A percentile compares a stretch with the other conserved stretches of the same genome.
Evolutionary conservation across 1,140 invertebrate species (phyloP).

Genomic region (Daktulosphaira vitifoliae): DNA sequence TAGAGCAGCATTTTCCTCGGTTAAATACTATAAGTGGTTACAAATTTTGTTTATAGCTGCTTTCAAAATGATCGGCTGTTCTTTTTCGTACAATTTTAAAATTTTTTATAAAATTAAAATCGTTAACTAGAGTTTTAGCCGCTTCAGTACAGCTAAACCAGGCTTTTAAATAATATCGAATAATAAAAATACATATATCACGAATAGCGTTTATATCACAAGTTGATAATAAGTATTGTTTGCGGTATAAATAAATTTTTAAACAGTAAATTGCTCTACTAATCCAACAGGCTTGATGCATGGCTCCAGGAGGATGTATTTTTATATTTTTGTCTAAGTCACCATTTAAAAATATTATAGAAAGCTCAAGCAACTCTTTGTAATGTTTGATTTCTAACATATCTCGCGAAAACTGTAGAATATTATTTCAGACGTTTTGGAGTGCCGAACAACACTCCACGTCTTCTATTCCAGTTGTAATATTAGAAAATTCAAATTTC

Average conservation of each 20-base stretch:
- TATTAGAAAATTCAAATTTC: slow-evolving; percentile 36
- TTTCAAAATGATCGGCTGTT: slow-evolving; percentile 31
- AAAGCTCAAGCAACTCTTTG: neutral
- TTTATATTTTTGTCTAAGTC: slow-evolving; percentile 26
- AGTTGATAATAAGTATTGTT: neutral
- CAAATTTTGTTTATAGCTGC: neutral
- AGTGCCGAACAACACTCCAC: neutral
- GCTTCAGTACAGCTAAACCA: slow-evolving; percentile 34
- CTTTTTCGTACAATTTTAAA: slow-evolving; percentile 27
- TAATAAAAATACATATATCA: slow-evolving; percentile 35
- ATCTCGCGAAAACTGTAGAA: neutral
- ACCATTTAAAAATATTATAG: neutral
- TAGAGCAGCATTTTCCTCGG: slow-evolving; percentile 8
- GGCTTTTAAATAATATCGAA: slow-evolving; percentile 33
- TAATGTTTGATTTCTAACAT: neutral
- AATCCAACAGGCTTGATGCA: slow-evolving; percentile 42
- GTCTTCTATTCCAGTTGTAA: slow-evolving; percentile 1
- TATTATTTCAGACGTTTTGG: neutral
- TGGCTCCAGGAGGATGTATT: slow-evolving; percentile 40
- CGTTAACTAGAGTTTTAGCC: slow-evolving; percentile 23
- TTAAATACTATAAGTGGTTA: slow-evolving; percentile 23
- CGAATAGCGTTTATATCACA: slow-evolving; percentile 15
- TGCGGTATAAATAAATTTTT: slow-evolving; percentile 36
- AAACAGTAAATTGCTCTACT: slow-evolving; percentile 32
- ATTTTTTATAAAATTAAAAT: slow-evolving; percentile 34